A percentile compares a stretch with the other conserved stretches of the same genome.
Conservation (phyloP, 2,797 vertebrate genomes). For the Lerista edwardsae region DNA sequence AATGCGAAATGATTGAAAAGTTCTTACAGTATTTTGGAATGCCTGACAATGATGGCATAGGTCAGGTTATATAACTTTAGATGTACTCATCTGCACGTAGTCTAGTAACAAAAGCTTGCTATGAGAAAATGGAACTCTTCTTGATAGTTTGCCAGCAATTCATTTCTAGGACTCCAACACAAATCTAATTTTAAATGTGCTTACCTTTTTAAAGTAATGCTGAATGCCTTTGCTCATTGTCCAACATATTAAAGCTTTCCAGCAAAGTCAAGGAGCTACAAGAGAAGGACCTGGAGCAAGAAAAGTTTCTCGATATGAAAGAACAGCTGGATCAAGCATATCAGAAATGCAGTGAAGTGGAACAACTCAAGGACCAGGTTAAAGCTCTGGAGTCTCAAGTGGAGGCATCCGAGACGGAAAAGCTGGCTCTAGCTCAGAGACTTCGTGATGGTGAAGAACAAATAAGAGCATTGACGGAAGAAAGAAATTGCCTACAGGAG, state of each 20-base stretch:
- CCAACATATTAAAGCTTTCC: conserved; percentile 52
- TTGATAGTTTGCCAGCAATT: neutral
- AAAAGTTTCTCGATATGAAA: conserved; percentile 36
- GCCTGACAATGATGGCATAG: no score
- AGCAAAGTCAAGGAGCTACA: conserved; percentile 67
- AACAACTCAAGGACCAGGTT: conserved; percentile 33
- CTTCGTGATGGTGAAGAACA: conserved; percentile 30
- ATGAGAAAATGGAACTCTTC: neutral
- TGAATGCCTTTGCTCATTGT: neutral
- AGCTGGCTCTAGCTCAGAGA: neutral
- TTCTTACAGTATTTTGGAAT: no score
- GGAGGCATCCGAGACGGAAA: conserved; percentile 33
- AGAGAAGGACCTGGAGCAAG: conserved; percentile 50
- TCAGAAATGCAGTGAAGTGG: conserved; percentile 48
- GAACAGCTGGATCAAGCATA: conserved; percentile 31
- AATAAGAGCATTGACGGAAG: conserved; percentile 15
- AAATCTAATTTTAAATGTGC: neutral
- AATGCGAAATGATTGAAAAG: no score
- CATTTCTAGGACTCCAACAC: neutral
- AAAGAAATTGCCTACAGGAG: conserved; percentile 35
- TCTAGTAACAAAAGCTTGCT: neutral
- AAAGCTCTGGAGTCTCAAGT: conserved; percentile 18
- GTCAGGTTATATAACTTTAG: no score
- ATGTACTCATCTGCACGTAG: neutral
- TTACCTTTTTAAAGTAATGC: neutral